These are phyloP conservation scores for Camelus dromedarius DNA, from an alignment of 2,113 vertebrate genomes.

Conservation along the genomic window DNA sequence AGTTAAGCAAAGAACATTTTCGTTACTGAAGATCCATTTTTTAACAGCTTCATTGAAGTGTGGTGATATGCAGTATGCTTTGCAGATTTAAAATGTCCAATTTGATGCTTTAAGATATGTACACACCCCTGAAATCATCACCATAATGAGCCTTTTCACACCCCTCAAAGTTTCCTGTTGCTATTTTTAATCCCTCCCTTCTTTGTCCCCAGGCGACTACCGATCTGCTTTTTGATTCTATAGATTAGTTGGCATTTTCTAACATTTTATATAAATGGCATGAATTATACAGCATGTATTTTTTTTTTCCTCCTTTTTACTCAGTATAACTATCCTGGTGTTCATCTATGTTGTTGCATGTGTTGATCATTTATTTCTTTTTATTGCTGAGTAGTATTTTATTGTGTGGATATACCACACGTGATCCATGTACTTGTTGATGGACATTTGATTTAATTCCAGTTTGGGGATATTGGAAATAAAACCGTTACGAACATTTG, in stretches of 20 bases:
- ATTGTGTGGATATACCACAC: background rate
- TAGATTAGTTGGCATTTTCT: slow-evolving; percentile 5
- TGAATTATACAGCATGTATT: background rate
- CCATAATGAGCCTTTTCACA: background rate
- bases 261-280: background rate
- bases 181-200: background rate
- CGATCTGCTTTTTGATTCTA: background rate
- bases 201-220: background rate
- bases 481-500: background rate
- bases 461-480: background rate
- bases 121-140: background rate
- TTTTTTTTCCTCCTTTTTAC: background rate
- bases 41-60: background rate
- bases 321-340: background rate
- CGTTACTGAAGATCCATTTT: background rate
- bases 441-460: background rate
- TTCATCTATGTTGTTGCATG: background rate
- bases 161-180: background rate
- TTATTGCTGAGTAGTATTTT: background rate
- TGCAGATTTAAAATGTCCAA: background rate
- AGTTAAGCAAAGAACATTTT: slow-evolving; percentile 74
- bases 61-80: background rate
- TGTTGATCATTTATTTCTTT: background rate
- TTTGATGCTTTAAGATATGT: background rate
- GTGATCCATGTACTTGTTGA: background rate